phyloP scores from a whole-genome alignment of 1,140 invertebrate species.

The Drosophila tsacasi region DNA sequence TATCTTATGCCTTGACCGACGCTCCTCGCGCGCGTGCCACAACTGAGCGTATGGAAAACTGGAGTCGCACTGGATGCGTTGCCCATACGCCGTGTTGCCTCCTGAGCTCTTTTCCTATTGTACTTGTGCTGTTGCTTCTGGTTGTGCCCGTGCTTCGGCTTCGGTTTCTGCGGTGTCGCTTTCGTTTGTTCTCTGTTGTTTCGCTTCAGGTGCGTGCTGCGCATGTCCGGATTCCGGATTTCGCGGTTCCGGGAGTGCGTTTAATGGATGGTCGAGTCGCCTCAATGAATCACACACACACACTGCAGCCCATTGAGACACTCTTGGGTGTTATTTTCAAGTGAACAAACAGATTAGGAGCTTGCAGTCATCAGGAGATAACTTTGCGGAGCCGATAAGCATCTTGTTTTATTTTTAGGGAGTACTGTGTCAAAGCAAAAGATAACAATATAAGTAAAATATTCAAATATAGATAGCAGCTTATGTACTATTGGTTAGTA shows the following conservation, averaged over 20 bases:
- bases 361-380: slow-evolving; percentile 20
- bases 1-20: slow-evolving; percentile 21
- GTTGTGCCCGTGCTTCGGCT: slow-evolving; percentile 36
- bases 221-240: slow-evolving; percentile 62
- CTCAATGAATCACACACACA: slow-evolving; percentile 33
- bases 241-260: slow-evolving; percentile 37
- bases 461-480: slow-evolving; percentile 1
- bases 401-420: slow-evolving; percentile 22
- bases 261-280: slow-evolving; percentile 31
- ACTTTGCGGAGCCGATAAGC: slow-evolving; percentile 16
- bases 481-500: no score
- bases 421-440: slow-evolving; percentile 37
- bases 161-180: slow-evolving; percentile 45
- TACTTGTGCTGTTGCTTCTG: slow-evolving; percentile 77
- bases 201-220: slow-evolving; percentile 54
- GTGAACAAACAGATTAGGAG: slow-evolving; percentile 10
- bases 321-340: neutral
- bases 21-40: slow-evolving; percentile 38
- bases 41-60: slow-evolving; percentile 74
- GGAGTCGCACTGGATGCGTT: slow-evolving; percentile 77
- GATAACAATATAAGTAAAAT: slow-evolving; percentile 16
- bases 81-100: slow-evolving; percentile 76
- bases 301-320: slow-evolving; percentile 7
- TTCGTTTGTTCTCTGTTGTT: slow-evolving; percentile 24
- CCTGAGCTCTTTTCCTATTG: slow-evolving; percentile 27